Conservation (phyloP, 2,113 vertebrate genomes). For the Gavialis gangeticus region DNA sequence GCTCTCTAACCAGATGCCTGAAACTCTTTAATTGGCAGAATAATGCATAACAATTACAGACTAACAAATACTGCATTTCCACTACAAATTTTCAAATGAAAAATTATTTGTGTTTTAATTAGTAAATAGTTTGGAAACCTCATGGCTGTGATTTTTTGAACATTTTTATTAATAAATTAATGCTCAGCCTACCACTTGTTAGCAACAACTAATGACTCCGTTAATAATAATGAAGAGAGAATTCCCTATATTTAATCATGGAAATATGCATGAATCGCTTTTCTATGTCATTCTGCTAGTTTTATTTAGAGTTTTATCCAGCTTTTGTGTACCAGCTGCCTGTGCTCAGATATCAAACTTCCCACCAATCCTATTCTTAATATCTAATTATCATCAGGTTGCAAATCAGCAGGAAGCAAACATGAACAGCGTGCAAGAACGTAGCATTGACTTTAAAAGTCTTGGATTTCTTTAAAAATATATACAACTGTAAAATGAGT, state of each 20-base stretch:
- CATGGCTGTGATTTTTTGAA: not conserved
- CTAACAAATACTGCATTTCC: not conserved
- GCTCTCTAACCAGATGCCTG: not conserved
- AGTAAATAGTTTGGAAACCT: not conserved
- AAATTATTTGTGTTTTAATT: not conserved
- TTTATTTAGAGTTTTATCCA: slow-evolving; percentile 3
- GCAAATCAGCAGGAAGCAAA: not conserved
- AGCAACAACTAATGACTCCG: not conserved
- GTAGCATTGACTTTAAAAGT: slow-evolving; percentile 10
- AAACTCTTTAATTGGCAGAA: not conserved
- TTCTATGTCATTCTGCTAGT: not conserved
- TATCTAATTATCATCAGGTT: slow-evolving; percentile 5
- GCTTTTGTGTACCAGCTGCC: slow-evolving; percentile 17
- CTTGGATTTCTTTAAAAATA: slow-evolving; percentile 1
- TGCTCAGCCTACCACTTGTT: not conserved
- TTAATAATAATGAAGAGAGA: not conserved
- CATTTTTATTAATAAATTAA: not conserved
- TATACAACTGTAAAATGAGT: too few relatives aligned
- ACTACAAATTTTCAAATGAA: not conserved
- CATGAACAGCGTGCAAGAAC: not conserved
- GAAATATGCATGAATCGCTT: not conserved
- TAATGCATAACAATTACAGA: not conserved
- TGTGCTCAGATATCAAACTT: not conserved
- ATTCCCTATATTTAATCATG: not conserved
- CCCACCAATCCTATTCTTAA: slow-evolving; percentile 21